A percentile compares a stretch with the other conserved stretches of the same genome.
Evolutionary conservation across 2,888 invertebrate species (phyloP).

Genomic region (Hypena proboscidalis): DNA sequence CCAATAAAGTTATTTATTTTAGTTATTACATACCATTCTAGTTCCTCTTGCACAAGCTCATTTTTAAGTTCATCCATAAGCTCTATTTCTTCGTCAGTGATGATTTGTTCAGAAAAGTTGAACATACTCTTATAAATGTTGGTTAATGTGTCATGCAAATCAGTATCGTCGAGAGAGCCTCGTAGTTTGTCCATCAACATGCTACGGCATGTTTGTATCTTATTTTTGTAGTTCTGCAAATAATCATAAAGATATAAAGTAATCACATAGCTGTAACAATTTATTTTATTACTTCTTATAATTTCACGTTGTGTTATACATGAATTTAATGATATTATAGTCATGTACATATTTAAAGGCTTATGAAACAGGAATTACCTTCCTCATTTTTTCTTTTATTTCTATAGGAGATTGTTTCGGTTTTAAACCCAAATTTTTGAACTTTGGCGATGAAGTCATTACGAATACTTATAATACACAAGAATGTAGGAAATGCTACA

Average conservation of each 20-base stretch:
- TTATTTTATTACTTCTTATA: no score
- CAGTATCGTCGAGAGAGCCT: slow-evolving; percentile 53
- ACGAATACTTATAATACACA: background rate
- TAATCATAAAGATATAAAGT: no score
- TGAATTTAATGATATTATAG: background rate
- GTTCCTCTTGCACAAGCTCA: slow-evolving; percentile 75
- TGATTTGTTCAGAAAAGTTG: slow-evolving; percentile 46
- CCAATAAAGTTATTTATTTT: no score
- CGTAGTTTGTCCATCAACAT: slow-evolving; percentile 69
- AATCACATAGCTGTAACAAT: no score
- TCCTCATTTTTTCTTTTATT: slow-evolving; percentile 76
- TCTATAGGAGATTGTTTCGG: slow-evolving; percentile 71
- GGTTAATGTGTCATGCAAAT: slow-evolving; percentile 61
- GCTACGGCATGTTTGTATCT: slow-evolving; percentile 69
- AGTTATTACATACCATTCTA: slow-evolving; percentile 61
- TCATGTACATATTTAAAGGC: background rate
- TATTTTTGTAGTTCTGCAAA: slow-evolving; percentile 71
- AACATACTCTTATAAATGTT: slow-evolving; percentile 71
- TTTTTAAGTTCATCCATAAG: slow-evolving; percentile 67
- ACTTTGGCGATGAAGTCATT: slow-evolving; percentile 71
- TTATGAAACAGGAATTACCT: slow-evolving; percentile 59
- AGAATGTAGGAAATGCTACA: no score
- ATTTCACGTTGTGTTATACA: no score
- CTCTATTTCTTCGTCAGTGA: slow-evolving; percentile 65
- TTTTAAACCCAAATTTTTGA: slow-evolving; percentile 60